Base-by-base conservation (phyloP, 1,140 invertebrate species). In the Calliphora vicina region DNA sequence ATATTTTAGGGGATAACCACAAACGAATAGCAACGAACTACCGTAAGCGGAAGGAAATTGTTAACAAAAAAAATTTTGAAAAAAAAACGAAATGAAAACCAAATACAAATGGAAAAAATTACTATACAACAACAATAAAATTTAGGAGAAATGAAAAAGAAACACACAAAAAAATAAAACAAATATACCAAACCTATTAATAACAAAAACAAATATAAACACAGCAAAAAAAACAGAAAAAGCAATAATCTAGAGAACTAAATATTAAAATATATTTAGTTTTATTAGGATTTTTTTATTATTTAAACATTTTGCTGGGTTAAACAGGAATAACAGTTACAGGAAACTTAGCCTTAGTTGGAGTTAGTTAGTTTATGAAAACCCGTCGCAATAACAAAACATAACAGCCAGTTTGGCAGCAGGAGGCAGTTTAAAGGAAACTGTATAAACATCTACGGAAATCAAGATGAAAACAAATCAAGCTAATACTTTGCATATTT, bases 31-130 rank as follows among this genome's bases (percentile, higher is more conserved):
- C 61, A 67, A 23, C 27, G 29, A 67, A 67, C 15, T 57, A 67
- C 10, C 73, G 25, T 76, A 42, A 42, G 29, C 73, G 73, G 73
- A 76, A 76, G 73, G 73, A 76, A 35, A 76, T 76, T 76, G 73
- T 76, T 76, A 76, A 42, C n/a, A 42, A 76, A 50, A 50, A 50
- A 50, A 15, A 50, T 1, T 15, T 0, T n/a, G 17, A 17, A 42
- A 76, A 76, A n/a, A 10, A 3, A 17, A n/a, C 4, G 3, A 35
- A 76, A 35, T 13, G 29, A 76, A 27, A 76, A 76, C 10, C 13
- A 76, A 76, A 76, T 20, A 20, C 17, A 76, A 42, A 76, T 42
- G 35, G 27, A 76, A 76, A 73, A 76, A 20, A 5, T 42, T n/a
- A 76, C 73, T 15, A 29, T 42, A 26, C 72, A 73, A 26, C 72